Conservation (phyloP, 2,888 invertebrate genomes). For the Brenthis hecate region DNA sequence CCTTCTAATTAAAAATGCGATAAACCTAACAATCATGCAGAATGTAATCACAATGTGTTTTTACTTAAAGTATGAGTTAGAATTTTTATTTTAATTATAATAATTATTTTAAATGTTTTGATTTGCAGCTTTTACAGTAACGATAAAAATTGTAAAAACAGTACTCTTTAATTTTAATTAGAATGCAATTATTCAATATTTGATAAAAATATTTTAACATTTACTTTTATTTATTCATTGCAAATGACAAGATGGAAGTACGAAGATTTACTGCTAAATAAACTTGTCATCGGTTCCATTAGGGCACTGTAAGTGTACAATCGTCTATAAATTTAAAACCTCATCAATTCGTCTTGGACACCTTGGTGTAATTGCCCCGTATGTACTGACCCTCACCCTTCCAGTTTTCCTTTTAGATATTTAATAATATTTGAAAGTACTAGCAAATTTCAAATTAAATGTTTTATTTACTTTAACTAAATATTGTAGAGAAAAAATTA, state of each 20-base stretch:
- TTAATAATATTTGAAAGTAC: conserved; percentile 43
- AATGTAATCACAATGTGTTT: neutral
- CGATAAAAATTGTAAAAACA: too few species aligned
- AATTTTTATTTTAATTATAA: conserved; percentile 3
- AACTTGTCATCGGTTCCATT: conserved; percentile 23
- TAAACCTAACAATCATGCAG: conserved; percentile 24
- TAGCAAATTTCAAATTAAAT: neutral
- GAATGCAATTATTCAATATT: neutral
- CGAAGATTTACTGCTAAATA: conserved; percentile 22
- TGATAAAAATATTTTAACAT: too few species aligned
- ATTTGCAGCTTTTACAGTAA: neutral
- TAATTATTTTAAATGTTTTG: neutral
- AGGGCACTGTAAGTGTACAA: conserved; percentile 20
- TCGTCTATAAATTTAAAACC: conserved; percentile 31
- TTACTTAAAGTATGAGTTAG: neutral
- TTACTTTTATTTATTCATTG: neutral
- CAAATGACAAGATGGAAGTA: conserved; percentile 8
- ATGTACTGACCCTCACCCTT: conserved; percentile 71
- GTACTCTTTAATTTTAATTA: too few species aligned
- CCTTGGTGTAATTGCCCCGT: conserved; percentile 68
- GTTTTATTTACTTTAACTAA: neutral
- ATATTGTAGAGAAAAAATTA: neutral
- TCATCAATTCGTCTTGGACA: conserved; percentile 54
- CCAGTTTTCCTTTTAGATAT: conserved; percentile 77
- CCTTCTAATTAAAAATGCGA: conserved; percentile 29